Evolutionary conservation across 2,888 invertebrate species (phyloP), one percentile per base, ranked within the genome.

Genomic region (Ephialtes manifestator): DNA sequence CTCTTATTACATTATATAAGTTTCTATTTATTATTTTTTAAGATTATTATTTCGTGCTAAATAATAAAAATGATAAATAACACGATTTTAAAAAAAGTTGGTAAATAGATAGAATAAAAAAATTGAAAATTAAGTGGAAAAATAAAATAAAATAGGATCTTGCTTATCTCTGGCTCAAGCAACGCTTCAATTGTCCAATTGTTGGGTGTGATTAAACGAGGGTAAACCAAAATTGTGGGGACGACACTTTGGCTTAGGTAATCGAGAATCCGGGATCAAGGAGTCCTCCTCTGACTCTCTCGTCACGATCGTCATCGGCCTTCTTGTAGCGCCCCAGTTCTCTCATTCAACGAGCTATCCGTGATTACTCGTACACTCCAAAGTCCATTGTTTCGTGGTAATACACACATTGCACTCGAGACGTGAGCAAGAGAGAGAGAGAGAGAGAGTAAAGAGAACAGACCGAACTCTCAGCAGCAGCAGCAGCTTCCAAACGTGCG

Each of bases 241-340:
- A 4, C 51, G 53, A 53, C 18, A 18, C 10, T 1, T n/a, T 39
- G 39, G 20, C 4, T 58, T 58, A 43, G 39, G 24, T 55, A 35
- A 80, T 80, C 80, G 75, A 76, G 83, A 79, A 75, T 79, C 53
- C 43, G 71, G 65, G 80, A 80, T 80, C 80, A 67, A 84, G 70
- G 76, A 65, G 51, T 74, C 63, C 75, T 76, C 76, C 51, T 24
- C 24, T 24, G 1, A 1, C 24, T 24, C 43, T 35, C 31, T 63
- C 70, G 75, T 71, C 55, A 76, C 70, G 83, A 80, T 80, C 79
- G 48, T 81, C 77, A 81, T 77, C 67, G 58, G 65, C 46, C 72
- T 77, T 77, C 71, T 81, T 63, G 43, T 77, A 81, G 67, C 53
- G 84, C 51, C 67, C 84, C 84, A 81, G 84, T 84, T 83, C 65